Evolutionary conservation across 2,888 invertebrate genomes (phyloP).

Genomic region (Mactromeris polynyma): DNA sequence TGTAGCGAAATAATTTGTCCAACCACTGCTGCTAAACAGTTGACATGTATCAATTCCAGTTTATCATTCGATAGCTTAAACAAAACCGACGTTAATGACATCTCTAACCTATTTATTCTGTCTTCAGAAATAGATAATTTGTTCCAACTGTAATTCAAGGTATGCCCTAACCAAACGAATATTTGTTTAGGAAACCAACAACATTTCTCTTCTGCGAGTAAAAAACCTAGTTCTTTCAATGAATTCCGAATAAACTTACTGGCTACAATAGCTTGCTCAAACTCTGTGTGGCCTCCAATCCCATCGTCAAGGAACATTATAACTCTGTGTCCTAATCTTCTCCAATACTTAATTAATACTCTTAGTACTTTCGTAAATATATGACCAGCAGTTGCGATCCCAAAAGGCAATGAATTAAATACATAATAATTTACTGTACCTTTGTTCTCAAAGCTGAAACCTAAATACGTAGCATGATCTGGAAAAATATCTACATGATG

Average conservation of each 20-base stretch:
- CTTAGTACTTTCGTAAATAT: conserved; percentile 21
- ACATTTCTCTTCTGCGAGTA: conserved; percentile 33
- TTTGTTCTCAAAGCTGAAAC: conserved; percentile 32
- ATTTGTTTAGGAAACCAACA: neutral
- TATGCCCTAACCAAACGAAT: conserved; percentile 27
- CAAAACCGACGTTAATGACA: neutral
- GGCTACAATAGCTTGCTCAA: neutral
- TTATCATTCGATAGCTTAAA: neutral
- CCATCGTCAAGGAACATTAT: conserved; percentile 28
- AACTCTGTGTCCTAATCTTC: neutral
- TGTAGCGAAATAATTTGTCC: conserved; percentile 45
- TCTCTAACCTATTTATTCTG: neutral
- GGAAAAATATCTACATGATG: no score
- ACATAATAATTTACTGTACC: no score
- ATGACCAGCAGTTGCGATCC: conserved; percentile 28
- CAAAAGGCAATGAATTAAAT: conserved; percentile 32
- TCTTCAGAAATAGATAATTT: conserved; percentile 11
- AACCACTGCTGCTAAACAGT: no score
- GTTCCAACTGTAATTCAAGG: conserved; percentile 19
- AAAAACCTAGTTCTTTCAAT: conserved; percentile 1
- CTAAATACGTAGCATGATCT: no score
- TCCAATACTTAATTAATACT: conserved; percentile 14
- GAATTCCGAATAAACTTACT: neutral
- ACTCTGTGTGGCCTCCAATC: neutral
- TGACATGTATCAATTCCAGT: neutral